phyloP scores from a whole-genome alignment of 2,888 invertebrate species.

The Chouioia cunea region DNA sequence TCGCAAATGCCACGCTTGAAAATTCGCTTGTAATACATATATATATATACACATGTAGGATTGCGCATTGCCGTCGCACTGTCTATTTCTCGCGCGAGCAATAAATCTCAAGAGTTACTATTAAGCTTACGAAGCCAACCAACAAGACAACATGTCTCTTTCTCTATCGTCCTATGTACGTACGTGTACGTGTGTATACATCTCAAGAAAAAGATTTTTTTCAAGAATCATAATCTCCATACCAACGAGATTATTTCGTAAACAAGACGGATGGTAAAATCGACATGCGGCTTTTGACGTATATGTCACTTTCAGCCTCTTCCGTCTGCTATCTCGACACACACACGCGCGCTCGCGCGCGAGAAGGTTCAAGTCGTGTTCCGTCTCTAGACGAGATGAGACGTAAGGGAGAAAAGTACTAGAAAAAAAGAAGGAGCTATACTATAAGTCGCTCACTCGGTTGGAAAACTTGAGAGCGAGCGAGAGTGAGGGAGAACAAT shows the following conservation, averaged over 20 bases:
- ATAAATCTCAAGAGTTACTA: constrained; percentile 60
- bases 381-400: neutral
- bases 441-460: too few relatives aligned
- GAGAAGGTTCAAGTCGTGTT: too few relatives aligned
- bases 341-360: too few relatives aligned
- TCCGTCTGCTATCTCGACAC: neutral
- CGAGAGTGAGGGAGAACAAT: neutral
- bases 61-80: too few relatives aligned
- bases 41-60: too few relatives aligned
- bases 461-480: neutral
- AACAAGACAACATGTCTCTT: neutral
- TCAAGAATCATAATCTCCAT: too few relatives aligned
- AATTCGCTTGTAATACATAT: too few relatives aligned
- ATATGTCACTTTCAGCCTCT: neutral
- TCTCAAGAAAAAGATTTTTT: neutral
- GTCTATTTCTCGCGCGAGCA: constrained; percentile 52
- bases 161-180: neutral
- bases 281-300: neutral
- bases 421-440: too few relatives aligned
- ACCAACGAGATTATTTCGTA: too few relatives aligned
- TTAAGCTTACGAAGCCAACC: constrained; percentile 45
- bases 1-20: constrained; percentile 8
- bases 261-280: neutral
- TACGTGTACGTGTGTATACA: neutral
- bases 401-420: neutral